Evolutionary conservation across 2,888 invertebrate species (phyloP).

Genomic region (Spodoptera exigua): DNA sequence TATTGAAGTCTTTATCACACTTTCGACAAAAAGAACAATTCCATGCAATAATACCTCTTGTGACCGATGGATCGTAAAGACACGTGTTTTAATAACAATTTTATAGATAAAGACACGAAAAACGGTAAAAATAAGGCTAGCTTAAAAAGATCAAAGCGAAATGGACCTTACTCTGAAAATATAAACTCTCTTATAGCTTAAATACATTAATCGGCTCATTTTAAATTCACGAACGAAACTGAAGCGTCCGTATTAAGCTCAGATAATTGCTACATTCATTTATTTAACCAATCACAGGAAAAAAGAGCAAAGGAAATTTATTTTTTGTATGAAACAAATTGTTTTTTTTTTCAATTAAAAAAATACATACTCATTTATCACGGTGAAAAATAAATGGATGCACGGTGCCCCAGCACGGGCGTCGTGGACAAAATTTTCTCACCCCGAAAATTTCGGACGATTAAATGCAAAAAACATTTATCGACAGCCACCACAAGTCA

Average conservation of each 20-base stretch:
- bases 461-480: conserved; percentile 80
- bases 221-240: conserved; percentile 34
- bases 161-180: conserved; percentile 5
- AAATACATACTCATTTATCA: conserved; percentile 63
- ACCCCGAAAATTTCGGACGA: conserved; percentile 60
- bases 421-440: conserved; percentile 58
- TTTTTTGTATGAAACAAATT: conserved; percentile 50
- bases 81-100: too few species aligned
- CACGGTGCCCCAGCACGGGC: conserved; percentile 38
- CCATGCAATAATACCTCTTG: too few species aligned
- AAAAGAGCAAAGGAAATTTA: conserved; percentile 17
- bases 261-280: conserved; percentile 35
- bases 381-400: conserved; percentile 59
- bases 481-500: conserved; percentile 81
- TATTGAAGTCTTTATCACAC: too few species aligned
- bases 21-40: too few species aligned
- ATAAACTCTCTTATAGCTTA: conserved; percentile 14
- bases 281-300: conserved; percentile 24
- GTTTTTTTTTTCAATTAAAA: conserved; percentile 42
- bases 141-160: conserved; percentile 19
- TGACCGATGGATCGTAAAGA: too few species aligned
- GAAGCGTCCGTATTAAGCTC: conserved; percentile 34
- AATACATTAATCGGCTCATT: conserved; percentile 32
- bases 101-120: background rate
- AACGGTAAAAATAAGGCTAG: too few species aligned